Base-by-base conservation (phyloP, 2,888 invertebrate species). In the Tyria jacobaeae region DNA sequence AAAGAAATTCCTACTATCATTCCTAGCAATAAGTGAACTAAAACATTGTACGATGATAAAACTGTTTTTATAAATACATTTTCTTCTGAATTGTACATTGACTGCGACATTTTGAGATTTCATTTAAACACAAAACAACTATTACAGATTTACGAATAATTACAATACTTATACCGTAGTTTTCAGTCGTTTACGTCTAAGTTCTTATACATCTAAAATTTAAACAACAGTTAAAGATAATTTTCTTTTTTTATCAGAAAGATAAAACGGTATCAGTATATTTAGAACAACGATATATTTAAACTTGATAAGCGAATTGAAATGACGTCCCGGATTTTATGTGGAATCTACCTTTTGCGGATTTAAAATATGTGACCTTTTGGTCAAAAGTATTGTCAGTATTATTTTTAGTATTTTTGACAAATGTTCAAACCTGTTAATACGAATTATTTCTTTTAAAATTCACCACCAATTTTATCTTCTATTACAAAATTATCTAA, bases 11-110 rank as follows among this genome's bases (percentile, higher is more conserved):
- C 72, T 7, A 76, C 61, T 7, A 57, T 10, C 17, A 64, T 48
- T 14, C 75, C 75, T 44, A 71, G 50, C 1, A 76, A 24, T n/a
- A 76, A 25, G 6, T 75, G 68, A 3, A 75, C 27, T 24, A 72
- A 51, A n/a, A 64, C 65, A 55, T 70, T 74, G 7, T 35, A 72
- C 3, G 64, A 52, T 0, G 67, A 62, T 7, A 72, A 47, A 27
- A 64, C 6, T 7, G 68, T 73, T 60, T 60, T 68, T 2, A 64
- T 34, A 12, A 66, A 47, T 34, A 15, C 34, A 48, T 74, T 70
- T 6, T 62, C 59, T 44, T 70, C 63, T 21, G 57, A 37, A 62
- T 9, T 50, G 57, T 66, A 67, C 60, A 62, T 65, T 53, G 65
- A 51, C 0, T 54, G n/a, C 0, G 5, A 7, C 66, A 71, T 15